Percentiles rank a stretch among this genome's conserved stretches.
Evolutionary conservation across 2,797 vertebrate species (phyloP).

Genomic region (Clamator glandarius): DNA sequence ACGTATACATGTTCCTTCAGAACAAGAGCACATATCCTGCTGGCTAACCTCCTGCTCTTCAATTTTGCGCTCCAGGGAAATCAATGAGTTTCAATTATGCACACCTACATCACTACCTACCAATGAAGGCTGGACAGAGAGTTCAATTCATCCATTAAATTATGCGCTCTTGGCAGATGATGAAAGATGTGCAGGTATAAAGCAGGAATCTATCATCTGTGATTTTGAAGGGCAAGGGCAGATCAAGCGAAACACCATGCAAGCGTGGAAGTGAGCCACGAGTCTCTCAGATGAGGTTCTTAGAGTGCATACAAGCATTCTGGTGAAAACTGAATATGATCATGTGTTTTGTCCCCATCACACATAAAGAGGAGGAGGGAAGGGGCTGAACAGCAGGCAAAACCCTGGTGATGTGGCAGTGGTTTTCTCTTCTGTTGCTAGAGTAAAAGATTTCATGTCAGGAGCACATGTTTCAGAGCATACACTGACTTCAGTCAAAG

Average conservation of each 20-base stretch:
- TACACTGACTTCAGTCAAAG: not conserved
- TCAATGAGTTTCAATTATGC: not conserved
- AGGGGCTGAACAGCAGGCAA: not conserved
- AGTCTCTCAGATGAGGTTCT: not conserved
- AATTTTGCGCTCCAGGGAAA: constrained; percentile 12
- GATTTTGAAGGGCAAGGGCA: not conserved
- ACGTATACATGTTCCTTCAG: not conserved
- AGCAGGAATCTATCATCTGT: not conserved
- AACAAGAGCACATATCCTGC: not conserved
- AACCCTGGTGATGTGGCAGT: constrained; percentile 21
- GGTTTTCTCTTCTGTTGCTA: not conserved
- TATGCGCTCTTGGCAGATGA: not conserved
- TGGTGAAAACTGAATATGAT: not conserved
- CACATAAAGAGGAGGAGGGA: not conserved
- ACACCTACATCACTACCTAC: not conserved
- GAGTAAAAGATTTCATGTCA: not conserved
- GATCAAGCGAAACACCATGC: not conserved
- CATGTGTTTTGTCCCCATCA: not conserved
- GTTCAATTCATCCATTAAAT: not conserved
- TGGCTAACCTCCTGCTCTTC: constrained; percentile 3
- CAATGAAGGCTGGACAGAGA: not conserved
- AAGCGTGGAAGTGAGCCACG: not conserved
- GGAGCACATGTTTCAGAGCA: not conserved
- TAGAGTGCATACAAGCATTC: not conserved
- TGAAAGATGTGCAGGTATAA: not conserved